Evolutionary conservation across 2,888 invertebrate genomes (phyloP).

Genomic region (Marasmarcha lunaedactyla): DNA sequence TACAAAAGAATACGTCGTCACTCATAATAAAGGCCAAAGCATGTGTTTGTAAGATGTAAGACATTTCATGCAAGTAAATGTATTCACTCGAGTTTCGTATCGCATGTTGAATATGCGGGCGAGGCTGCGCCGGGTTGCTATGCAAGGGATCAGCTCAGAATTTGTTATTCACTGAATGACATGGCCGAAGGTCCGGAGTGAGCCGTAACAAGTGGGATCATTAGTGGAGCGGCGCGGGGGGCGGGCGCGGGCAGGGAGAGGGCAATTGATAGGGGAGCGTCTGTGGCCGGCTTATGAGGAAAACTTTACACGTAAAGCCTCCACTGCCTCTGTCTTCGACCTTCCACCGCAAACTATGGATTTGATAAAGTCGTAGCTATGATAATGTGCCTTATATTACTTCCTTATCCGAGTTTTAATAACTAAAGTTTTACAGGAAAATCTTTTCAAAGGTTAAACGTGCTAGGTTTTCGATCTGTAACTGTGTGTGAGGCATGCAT

Average conservation of each 20-base stretch:
- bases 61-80: background rate
- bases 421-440: no score
- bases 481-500: no score
- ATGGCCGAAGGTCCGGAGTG: constrained; percentile 58
- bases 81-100: background rate
- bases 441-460: no score
- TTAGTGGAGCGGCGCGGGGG: constrained; percentile 39
- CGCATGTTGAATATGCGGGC: constrained; percentile 18
- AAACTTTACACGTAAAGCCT: constrained; percentile 57
- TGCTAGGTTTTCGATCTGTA: no score
- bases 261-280: constrained; percentile 64
- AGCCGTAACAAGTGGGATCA: constrained; percentile 68
- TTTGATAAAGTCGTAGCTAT: constrained; percentile 37
- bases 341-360: constrained; percentile 17
- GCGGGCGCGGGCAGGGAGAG: constrained; percentile 17
- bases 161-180: constrained; percentile 66
- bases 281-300: constrained; percentile 58
- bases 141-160: constrained; percentile 45
- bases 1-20: background rate
- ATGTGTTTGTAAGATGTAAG: background rate
- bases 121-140: constrained; percentile 16
- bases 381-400: background rate
- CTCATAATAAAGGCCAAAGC: background rate
- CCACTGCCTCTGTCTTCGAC: background rate
- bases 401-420: background rate